Evolutionary conservation across 2,797 vertebrate genomes (phyloP).

Genomic region (Intellagama lesueurii): DNA sequence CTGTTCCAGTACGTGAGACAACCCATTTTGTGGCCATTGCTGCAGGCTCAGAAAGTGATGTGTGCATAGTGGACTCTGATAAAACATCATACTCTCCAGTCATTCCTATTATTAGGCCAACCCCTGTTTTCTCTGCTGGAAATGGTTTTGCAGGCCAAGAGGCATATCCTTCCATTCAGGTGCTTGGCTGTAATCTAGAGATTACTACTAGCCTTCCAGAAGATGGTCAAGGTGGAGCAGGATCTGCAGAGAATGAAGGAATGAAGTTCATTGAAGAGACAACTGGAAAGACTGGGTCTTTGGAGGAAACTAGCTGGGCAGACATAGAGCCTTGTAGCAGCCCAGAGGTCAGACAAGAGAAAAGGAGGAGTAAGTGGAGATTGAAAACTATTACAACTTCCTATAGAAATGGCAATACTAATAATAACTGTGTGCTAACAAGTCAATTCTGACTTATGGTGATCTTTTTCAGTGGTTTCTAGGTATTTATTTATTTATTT

Average conservation of each 20-base stretch:
- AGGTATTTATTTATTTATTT: too few species aligned
- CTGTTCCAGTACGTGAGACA: background rate
- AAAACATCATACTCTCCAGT: background rate
- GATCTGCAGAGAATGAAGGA: background rate
- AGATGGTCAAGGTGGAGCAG: slow-evolving; percentile 4
- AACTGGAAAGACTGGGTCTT: slow-evolving; percentile 2
- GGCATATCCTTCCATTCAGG: background rate
- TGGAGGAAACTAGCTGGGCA: slow-evolving; percentile 37
- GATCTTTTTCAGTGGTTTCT: too few species aligned
- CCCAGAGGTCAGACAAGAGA: slow-evolving; percentile 18
- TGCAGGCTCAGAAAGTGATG: slow-evolving; percentile 16
- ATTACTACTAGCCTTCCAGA: background rate
- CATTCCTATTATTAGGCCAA: slow-evolving; percentile 23
- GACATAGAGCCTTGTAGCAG: fast-evolving
- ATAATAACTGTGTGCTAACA: too few species aligned
- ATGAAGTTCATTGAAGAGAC: background rate
- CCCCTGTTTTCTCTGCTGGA: fast-evolving
- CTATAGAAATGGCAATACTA: too few species aligned
- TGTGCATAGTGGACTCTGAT: background rate
- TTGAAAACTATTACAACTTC: background rate
- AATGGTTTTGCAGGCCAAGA: background rate
- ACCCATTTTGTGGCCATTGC: slow-evolving; percentile 13
- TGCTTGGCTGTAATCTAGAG: background rate
- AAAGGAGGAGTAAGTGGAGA: slow-evolving; percentile 60
- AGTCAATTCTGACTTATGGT: too few species aligned